These are phyloP conservation scores for Pseudococcus jackbeardsleyi DNA, from an alignment of 2,888 invertebrate genomes.

Conservation along the genomic window DNA sequence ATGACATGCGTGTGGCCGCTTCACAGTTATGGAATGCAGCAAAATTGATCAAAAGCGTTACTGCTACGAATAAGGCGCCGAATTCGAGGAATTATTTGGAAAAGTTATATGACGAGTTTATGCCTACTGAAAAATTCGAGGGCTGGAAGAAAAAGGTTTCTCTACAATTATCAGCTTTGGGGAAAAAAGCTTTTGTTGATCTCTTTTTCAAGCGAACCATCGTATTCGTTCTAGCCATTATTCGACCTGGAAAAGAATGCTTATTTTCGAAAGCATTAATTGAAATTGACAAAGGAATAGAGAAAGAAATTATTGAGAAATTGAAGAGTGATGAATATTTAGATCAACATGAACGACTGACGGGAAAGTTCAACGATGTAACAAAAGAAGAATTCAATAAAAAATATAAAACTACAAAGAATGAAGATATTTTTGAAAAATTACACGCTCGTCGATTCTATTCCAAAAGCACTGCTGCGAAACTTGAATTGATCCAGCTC, in stretches of 20 bases:
- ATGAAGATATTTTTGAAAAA: background rate
- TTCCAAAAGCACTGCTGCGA: background rate
- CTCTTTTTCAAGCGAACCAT: background rate
- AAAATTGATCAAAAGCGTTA: background rate
- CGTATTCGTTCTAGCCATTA: background rate
- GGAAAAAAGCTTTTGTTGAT: background rate
- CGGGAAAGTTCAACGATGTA: background rate
- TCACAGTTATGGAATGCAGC: background rate
- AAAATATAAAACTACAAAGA: background rate
- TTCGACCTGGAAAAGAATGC: background rate
- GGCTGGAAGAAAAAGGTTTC: no score
- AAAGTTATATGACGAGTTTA: background rate
- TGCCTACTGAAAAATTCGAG: background rate
- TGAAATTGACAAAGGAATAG: background rate
- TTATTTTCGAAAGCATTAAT: background rate
- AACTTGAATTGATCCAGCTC: background rate
- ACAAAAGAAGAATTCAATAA: background rate
- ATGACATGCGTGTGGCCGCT: background rate
- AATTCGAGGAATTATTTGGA: background rate
- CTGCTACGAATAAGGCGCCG: background rate
- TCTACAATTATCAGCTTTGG: background rate
- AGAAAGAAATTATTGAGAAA: background rate
- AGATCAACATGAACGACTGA: background rate
- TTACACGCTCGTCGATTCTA: background rate
- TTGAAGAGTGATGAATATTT: background rate